Evolutionary conservation across 2,888 invertebrate genomes (phyloP), one percentile per base, ranked within the genome.

Genomic region (Cantharis rustica): DNA sequence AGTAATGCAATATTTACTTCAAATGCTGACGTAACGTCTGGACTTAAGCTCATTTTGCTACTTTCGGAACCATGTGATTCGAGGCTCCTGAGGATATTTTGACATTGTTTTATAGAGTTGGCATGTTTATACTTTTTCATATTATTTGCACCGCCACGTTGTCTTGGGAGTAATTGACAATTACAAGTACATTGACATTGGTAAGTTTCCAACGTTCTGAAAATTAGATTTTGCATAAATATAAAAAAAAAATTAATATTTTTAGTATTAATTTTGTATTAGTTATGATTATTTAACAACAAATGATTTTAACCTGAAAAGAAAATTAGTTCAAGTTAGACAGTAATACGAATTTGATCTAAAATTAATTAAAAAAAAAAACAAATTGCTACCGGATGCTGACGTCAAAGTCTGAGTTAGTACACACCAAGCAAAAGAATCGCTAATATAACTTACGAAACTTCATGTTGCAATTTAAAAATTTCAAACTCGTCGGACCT

Each of bases 401-500:
- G 31, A 31, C 11, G 26, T 10, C 9, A 27, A 27, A 0, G 5
- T 47, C n/a, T 1, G n/a, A 47, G n/a, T 47, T 47, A 47, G 47
- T 47, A n/a, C 47, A 47, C 47, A n/a, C 47, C 47, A 47, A n/a
- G n/a, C 47, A 47, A 47, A 7, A 47, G 7, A n/a, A n/a, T 47
- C n/a, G 7, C n/a, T n/a, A 47, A 47, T 47, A n/a, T n/a, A 20
- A 83, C 83, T 81, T 83, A 85, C 85, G 79, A 76, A 75, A 83
- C 83, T 76, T 85, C 84, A 20, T 82, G 79, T 71, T 83, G 84
- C 66, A 86, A 81, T 77, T 82, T 84, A 13, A 81, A 76, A 71
- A 87, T 86, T 7, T 83, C 80, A 17, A 81, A 75, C 73, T 83
- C 83, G 77, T 87, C 85, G 69, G 84, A 82, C 71, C 81, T 82